Percentiles rank a stretch among this genome's conserved stretches.
Conservation (phyloP, 2,888 invertebrate species). For the Candidula unifasciata region DNA sequence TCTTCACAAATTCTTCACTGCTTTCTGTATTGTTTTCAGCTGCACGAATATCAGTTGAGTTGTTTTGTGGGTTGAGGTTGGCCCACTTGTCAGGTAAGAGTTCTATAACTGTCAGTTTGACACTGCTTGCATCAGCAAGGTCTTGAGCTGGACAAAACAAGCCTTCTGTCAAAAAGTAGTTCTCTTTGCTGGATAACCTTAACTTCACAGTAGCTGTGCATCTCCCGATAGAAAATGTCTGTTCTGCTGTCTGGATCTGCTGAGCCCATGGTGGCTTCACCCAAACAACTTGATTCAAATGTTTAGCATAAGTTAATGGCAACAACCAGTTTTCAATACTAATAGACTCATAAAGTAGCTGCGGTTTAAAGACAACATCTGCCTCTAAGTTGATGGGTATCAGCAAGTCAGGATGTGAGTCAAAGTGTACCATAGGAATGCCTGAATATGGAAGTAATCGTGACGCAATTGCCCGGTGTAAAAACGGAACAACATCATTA, state of each 20-base stretch:
- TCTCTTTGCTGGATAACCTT: constrained; percentile 85
- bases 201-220: constrained; percentile 68
- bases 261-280: constrained; percentile 92
- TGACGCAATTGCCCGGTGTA: constrained; percentile 77
- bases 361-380: constrained; percentile 86
- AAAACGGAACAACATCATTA: constrained; percentile 68
- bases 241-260: constrained; percentile 86
- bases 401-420: constrained; percentile 94
- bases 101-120: too few relatives aligned
- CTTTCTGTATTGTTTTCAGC: not conserved
- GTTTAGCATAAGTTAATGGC: constrained; percentile 90
- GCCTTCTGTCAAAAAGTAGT: constrained; percentile 91
- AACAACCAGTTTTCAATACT: constrained; percentile 97
- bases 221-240: constrained; percentile 86
- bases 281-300: constrained; percentile 89
- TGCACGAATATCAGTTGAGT: not conserved
- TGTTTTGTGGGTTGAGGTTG: not conserved
- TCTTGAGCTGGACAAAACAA: constrained; percentile 83
- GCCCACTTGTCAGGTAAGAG: constrained; percentile 60
- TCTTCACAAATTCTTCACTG: too few relatives aligned
- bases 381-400: constrained; percentile 88
- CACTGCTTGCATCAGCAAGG: constrained; percentile 81
- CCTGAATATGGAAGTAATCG: constrained; percentile 88
- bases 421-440: constrained; percentile 89
- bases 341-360: constrained; percentile 79